Conservation (phyloP, 2,888 invertebrate species). For the Drosophila lutescens region DNA sequence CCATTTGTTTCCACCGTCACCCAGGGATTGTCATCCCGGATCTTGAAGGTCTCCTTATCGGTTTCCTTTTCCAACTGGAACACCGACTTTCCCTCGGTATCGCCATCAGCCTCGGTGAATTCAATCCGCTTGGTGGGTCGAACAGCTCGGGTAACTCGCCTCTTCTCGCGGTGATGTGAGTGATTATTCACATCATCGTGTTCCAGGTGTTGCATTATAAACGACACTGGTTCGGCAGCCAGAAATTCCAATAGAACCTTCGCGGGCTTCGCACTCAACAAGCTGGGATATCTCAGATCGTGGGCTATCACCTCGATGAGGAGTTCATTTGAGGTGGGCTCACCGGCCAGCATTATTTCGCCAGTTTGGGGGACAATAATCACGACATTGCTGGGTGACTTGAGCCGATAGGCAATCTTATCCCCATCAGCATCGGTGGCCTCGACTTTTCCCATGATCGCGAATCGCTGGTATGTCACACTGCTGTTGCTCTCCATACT, state of each 20-base stretch:
- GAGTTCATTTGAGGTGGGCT: slow-evolving; percentile 87
- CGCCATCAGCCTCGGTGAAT: slow-evolving; percentile 95
- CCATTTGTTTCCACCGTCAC: slow-evolving; percentile 96
- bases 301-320: slow-evolving; percentile 92
- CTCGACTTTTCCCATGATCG: slow-evolving; percentile 92
- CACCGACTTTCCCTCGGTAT: slow-evolving; percentile 93
- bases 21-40: slow-evolving; percentile 97
- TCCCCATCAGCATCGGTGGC: slow-evolving; percentile 97
- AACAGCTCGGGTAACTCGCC: slow-evolving; percentile 94
- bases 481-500: slow-evolving; percentile 87
- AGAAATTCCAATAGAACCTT: slow-evolving; percentile 91
- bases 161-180: slow-evolving; percentile 88
- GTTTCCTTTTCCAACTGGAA: slow-evolving; percentile 96
- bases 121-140: slow-evolving; percentile 97
- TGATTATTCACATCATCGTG: slow-evolving; percentile 84
- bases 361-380: slow-evolving; percentile 97
- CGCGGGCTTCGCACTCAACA: slow-evolving; percentile 89
- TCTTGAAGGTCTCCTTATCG: slow-evolving; percentile 96
- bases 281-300: slow-evolving; percentile 90
- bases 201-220: slow-evolving; percentile 86
- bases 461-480: slow-evolving; percentile 90
- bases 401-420: slow-evolving; percentile 93
- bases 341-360: slow-evolving; percentile 92
- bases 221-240: slow-evolving; percentile 86
- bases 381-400: slow-evolving; percentile 91